phyloP scores from a whole-genome alignment of 2,888 invertebrate species.

The Ichneumon xanthorius region DNA sequence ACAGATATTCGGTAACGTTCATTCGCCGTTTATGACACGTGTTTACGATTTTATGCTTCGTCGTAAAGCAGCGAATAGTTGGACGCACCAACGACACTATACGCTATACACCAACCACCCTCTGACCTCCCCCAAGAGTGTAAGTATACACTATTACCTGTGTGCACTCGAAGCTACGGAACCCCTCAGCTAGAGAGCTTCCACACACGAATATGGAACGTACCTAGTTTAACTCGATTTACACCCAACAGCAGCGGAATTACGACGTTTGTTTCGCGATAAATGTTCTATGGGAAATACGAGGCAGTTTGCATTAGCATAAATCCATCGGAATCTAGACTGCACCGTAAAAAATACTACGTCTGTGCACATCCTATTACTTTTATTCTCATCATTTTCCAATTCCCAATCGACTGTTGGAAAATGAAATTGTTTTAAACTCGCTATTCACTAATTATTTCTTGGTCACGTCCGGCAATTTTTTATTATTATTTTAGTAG shows the following conservation, averaged over 20 bases:
- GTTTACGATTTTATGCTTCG: constrained; percentile 79
- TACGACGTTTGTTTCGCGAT: constrained; percentile 57
- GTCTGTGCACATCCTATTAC: not conserved
- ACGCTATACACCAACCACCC: constrained; percentile 39
- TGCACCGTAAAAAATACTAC: not conserved
- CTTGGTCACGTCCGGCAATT: not conserved
- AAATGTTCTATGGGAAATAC: constrained; percentile 43
- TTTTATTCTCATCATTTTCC: not conserved
- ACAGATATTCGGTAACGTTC: constrained; percentile 75
- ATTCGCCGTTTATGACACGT: constrained; percentile 76
- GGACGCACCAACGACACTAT: constrained; percentile 68
- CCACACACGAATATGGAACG: constrained; percentile 29
- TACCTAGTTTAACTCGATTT: constrained; percentile 30
- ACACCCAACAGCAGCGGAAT: constrained; percentile 40
- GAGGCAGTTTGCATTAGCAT: constrained; percentile 30
- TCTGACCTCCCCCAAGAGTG: constrained; percentile 16
- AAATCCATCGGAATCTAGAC: not conserved
- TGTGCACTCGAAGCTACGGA: constrained; percentile 23
- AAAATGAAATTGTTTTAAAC: not conserved
- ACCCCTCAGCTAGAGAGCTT: constrained; percentile 27
- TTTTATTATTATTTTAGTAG: too few species aligned
- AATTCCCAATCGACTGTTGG: not conserved
- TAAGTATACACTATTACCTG: constrained; percentile 45
- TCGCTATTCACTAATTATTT: not conserved
- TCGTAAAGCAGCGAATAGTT: constrained; percentile 78